A percentile compares a stretch with the other conserved stretches of the same genome.
These are phyloP conservation scores for Willisornis vidua DNA, from an alignment of 2,113 vertebrate genomes.

Conservation along the genomic window DNA sequence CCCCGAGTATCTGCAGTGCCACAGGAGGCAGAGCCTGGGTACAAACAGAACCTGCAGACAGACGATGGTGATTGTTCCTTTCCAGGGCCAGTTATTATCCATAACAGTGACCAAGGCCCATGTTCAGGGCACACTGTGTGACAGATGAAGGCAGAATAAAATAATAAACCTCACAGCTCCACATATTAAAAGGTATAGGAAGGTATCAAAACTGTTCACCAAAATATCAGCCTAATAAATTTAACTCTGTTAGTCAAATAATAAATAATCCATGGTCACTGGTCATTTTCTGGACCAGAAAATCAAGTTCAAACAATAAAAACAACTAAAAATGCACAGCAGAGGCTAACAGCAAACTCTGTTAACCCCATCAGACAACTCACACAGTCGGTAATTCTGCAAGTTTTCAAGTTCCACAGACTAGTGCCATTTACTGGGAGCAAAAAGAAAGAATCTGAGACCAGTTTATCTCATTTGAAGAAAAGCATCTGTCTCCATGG, in stretches of 20 bases:
- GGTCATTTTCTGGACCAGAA: background rate
- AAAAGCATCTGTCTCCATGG: background rate
- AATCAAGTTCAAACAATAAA: background rate
- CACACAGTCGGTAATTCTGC: background rate
- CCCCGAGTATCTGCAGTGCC: background rate
- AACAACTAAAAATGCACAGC: background rate
- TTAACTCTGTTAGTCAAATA: background rate
- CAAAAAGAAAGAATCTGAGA: background rate
- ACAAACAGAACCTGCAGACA: background rate
- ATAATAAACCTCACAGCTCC: background rate
- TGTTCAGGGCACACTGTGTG: background rate
- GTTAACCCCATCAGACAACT: background rate
- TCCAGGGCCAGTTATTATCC: too few relatives aligned
- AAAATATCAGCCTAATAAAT: background rate
- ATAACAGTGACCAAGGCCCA: background rate
- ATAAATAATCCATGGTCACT: background rate
- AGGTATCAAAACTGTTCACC: background rate
- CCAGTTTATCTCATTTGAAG: background rate
- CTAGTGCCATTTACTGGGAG: background rate
- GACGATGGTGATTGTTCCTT: rapidly evolving
- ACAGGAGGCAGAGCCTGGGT: background rate
- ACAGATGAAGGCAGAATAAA: background rate
- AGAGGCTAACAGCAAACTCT: background rate
- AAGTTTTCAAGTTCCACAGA: background rate
- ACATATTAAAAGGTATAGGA: background rate